Evolutionary conservation across 2,113 vertebrate species (phyloP), one percentile per base, ranked within the genome.

Genomic region (Nannospalax galili): DNA sequence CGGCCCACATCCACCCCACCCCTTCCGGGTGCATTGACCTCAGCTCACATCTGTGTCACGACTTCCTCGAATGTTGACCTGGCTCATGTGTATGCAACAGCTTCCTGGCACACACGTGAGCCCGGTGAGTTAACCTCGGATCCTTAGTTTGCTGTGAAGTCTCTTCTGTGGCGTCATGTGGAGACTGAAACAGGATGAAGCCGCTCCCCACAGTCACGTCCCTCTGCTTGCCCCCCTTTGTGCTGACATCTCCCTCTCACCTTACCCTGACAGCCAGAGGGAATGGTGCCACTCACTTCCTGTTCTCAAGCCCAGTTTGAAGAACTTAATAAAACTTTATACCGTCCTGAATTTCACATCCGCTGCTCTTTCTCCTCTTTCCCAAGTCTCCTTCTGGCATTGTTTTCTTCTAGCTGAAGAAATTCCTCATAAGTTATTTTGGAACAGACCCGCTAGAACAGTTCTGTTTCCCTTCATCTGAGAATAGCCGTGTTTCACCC

Each of bases 401-500:
- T 16, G 26, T 26, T 48, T 17, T 12, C 84, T 69, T 67, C 62
- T 75, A 19, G 72, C 32, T 26, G 62, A 86, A 80, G 84, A 80
- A 30, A 56, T 58, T 67, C 32, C 42, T 35, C 35, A 67, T 32
- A 64, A 3, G 37, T 73, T 73, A 26, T 42, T 90, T 62, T 37
- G 24, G 58, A 82, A 20, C 1, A 32, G 26, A 26, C 17, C 62
- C 92, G 37, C 7, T 72, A 26, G 24, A 89, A 90, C n/a, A 87
- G 28, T 69, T 94, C 56, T 82, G 62, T 26, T 92, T 82, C 65
- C 69, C 42, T 94, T 87, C 20, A 60, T 81, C 45, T 42, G 64
- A 92, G 56, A 67, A 84, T n/a, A 69, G 40, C 12, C 82, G 35
- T n/a, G 62, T 52, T 74, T 84, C 28, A 92, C 70, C 58, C 81